phyloP scores from a whole-genome alignment of 2,888 invertebrate genomes.

The Mesochorus sp. region DNA sequence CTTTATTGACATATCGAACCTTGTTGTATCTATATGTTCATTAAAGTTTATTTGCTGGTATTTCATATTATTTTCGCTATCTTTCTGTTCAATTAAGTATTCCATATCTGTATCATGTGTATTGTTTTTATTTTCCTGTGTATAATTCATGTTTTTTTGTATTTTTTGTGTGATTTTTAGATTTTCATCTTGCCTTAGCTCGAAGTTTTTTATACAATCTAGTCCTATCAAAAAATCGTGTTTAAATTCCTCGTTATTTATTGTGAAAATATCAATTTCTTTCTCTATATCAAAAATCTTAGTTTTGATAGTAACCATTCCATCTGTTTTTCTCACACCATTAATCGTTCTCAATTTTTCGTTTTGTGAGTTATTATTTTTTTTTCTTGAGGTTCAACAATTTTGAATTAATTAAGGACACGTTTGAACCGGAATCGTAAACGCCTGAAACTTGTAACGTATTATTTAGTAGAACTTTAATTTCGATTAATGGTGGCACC shows the following conservation, averaged over 20 bases:
- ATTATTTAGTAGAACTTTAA: slow-evolving; percentile 43
- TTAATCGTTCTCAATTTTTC: slow-evolving; percentile 62
- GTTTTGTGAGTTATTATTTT: slow-evolving; percentile 30
- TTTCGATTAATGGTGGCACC: slow-evolving; percentile 62
- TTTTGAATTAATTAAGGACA: slow-evolving; percentile 64
- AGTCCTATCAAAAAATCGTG: slow-evolving; percentile 68
- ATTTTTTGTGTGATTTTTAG: slow-evolving; percentile 62
- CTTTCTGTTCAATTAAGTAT: slow-evolving; percentile 12
- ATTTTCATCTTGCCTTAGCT: slow-evolving; percentile 66
- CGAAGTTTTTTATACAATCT: slow-evolving; percentile 67
- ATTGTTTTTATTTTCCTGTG: slow-evolving; percentile 24
- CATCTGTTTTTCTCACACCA: slow-evolving; percentile 64
- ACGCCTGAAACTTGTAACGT: slow-evolving; percentile 49
- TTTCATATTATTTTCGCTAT: not conserved
- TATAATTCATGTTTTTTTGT: slow-evolving; percentile 37
- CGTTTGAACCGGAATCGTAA: slow-evolving; percentile 66
- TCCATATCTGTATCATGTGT: not conserved
- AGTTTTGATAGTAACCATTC: slow-evolving; percentile 61
- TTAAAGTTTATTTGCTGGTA: slow-evolving; percentile 21
- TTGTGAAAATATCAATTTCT: slow-evolving; percentile 55
- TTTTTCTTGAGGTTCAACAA: slow-evolving; percentile 55
- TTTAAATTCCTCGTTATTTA: slow-evolving; percentile 66
- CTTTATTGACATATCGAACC: slow-evolving; percentile 42
- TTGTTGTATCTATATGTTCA: slow-evolving; percentile 22
- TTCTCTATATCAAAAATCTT: slow-evolving; percentile 62